phyloP scores from a whole-genome alignment of 2,888 invertebrate species.

The Tricholauxania praeusta region DNA sequence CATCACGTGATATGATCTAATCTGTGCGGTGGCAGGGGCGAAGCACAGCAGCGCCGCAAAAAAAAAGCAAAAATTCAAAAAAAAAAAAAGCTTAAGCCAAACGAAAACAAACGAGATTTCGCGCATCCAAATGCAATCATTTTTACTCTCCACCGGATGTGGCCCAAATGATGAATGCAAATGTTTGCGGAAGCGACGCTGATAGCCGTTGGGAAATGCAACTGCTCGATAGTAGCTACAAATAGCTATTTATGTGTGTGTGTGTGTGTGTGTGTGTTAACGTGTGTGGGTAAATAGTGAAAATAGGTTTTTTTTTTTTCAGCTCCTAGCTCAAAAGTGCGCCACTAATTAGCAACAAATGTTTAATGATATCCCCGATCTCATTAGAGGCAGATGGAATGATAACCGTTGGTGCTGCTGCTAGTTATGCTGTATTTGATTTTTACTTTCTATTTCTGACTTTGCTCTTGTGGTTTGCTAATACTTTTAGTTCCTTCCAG shows the following conservation, averaged over 20 bases:
- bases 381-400: too few species aligned
- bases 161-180: conserved; percentile 35
- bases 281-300: conserved; percentile 1
- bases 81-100: conserved; percentile 10
- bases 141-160: conserved; percentile 28
- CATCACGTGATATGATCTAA: conserved; percentile 11
- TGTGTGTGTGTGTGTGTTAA: not conserved
- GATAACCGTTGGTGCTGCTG: too few species aligned
- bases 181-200: conserved; percentile 36
- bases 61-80: not conserved
- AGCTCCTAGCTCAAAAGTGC: not conserved
- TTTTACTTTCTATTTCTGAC: too few species aligned
- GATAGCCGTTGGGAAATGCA: conserved; percentile 38
- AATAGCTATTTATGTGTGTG: conserved; percentile 2
- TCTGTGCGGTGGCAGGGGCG: not conserved
- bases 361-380: conserved; percentile 23
- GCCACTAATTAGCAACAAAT: conserved; percentile 49
- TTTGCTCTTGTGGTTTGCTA: too few species aligned
- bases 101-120: not conserved
- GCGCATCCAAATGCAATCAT: conserved; percentile 28
- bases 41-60: not conserved
- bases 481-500: too few species aligned
- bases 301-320: conserved; percentile 1
- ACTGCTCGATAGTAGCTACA: not conserved
- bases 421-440: too few species aligned